Percentiles rank a stretch among this genome's conserved stretches.
Conservation (phyloP, 1,140 invertebrate species). For the Lepidurus apus region DNA sequence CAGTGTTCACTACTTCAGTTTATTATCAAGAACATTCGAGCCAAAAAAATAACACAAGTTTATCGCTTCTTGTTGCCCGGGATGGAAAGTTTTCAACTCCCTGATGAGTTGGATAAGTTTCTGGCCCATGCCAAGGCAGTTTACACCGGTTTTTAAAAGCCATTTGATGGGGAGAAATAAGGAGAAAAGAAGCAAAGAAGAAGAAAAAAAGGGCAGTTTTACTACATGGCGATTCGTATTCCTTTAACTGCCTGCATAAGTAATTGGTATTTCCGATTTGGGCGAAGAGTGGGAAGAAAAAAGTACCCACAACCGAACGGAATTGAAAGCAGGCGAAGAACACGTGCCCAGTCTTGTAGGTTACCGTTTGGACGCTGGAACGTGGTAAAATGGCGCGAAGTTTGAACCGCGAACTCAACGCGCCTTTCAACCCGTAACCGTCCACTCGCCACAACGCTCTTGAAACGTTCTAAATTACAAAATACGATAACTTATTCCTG, state of each 20-base stretch:
- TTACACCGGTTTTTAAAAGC: neutral
- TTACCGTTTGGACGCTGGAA: too few relatives aligned
- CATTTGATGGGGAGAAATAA: neutral
- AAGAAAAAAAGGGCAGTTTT: too few relatives aligned
- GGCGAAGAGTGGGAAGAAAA: neutral
- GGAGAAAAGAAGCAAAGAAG: too few relatives aligned
- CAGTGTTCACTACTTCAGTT: neutral
- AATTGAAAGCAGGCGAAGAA: neutral
- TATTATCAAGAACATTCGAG: neutral
- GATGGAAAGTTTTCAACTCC: neutral
- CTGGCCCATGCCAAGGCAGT: neutral
- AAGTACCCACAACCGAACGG: neutral
- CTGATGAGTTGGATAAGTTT: slow-evolving; percentile 2
- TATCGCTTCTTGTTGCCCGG: neutral
- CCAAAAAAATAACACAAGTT: neutral
- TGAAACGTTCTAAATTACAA: too few relatives aligned
- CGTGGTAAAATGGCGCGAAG: too few relatives aligned
- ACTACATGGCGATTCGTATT: neutral
- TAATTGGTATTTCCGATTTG: slow-evolving; percentile 15
- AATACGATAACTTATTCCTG: too few relatives aligned
- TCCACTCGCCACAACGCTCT: too few relatives aligned
- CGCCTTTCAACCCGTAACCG: too few relatives aligned
- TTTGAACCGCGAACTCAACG: too few relatives aligned
- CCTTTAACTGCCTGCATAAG: slow-evolving; percentile 2
- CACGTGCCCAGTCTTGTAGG: neutral